phyloP scores from a whole-genome alignment of 2,797 vertebrate genomes.

The Ptychadena robeensis region DNA sequence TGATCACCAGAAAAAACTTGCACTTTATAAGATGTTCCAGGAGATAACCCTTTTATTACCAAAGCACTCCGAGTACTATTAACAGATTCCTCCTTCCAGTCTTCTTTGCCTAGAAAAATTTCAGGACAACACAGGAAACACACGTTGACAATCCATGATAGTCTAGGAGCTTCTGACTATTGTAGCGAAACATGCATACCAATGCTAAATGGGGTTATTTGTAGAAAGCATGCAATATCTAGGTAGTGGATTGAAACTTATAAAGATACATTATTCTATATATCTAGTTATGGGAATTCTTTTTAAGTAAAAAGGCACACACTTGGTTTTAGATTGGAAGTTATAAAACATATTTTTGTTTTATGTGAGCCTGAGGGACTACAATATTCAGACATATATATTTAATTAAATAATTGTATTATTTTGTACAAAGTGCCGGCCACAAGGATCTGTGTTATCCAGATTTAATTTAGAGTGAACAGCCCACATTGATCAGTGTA shows the following conservation, averaged over 20 bases:
- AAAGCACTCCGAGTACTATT: conserved; percentile 89
- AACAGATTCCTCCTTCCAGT: conserved; percentile 91
- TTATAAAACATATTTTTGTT: too few species aligned
- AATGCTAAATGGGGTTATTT: not conserved
- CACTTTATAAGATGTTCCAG: conserved; percentile 92
- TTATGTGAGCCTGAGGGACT: too few species aligned
- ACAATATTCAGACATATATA: not conserved
- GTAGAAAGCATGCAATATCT: not conserved
- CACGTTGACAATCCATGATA: conserved; percentile 64
- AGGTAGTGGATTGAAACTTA: not conserved
- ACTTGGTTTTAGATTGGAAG: not conserved
- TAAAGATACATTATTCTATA: too few species aligned
- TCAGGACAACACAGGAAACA: conserved; percentile 79
- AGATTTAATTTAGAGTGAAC: not conserved
- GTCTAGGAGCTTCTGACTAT: not conserved
- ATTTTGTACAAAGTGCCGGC: too few species aligned
- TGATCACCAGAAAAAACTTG: conserved; percentile 88
- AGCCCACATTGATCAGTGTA: too few species aligned
- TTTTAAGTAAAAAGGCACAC: not conserved
- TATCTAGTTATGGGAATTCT: too few species aligned
- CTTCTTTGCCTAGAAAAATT: conserved; percentile 91
- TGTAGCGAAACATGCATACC: conserved; percentile 7
- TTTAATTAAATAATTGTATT: not conserved
- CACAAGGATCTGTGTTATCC: too few species aligned
- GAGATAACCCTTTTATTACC: conserved; percentile 91